Base-by-base conservation (phyloP, 2,888 invertebrate genomes). In the Tuberolachnus salignus region DNA sequence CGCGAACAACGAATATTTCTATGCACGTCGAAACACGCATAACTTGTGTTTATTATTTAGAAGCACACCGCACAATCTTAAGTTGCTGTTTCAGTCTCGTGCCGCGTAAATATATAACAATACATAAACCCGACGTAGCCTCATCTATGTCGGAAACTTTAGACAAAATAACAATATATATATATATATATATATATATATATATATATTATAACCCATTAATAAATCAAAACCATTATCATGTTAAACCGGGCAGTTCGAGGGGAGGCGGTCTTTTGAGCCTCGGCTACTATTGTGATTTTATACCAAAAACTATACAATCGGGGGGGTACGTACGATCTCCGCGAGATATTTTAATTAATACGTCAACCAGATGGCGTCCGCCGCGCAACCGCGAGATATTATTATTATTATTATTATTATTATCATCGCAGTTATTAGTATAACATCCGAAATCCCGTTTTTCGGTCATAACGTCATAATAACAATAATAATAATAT, bases 141-240 rank as follows among this genome's bases (percentile, higher is more conserved):
- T 3, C 34, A 6, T 34, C 34, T 21, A 21, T 59, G 59, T 78
- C 57, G 34, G 59, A 78, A 78, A 78, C 59, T 78, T 78, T 59
- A n/a, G 51, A 69, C 51, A 42, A 51, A 78, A 42, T 61, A 59
- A 78, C 51, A 78, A 78, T 78, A 57, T 19, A 67, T 78, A 49
- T 61, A 57, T 49, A 49, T 16, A 16, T 51, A 51, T 51, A 51
- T 51, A 51, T 51, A 51, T 51, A 51, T n/a, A 51, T 51, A 51
- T 51, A 51, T 16, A 51, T 63, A 46, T 67, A n/a, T n/a, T n/a
- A n/a, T n/a, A 34, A 34, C 34, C 34, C 34, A 34, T 34, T 34
- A 34, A 34, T 34, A 34, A 34, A 78, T 57, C 59, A 78, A 63
- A 74, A 53, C 73, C 64, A 74, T 74, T 74, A 74, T 64, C 14